Conservation (phyloP, 2,888 invertebrate species). For the Opisthograptis luteolata region DNA sequence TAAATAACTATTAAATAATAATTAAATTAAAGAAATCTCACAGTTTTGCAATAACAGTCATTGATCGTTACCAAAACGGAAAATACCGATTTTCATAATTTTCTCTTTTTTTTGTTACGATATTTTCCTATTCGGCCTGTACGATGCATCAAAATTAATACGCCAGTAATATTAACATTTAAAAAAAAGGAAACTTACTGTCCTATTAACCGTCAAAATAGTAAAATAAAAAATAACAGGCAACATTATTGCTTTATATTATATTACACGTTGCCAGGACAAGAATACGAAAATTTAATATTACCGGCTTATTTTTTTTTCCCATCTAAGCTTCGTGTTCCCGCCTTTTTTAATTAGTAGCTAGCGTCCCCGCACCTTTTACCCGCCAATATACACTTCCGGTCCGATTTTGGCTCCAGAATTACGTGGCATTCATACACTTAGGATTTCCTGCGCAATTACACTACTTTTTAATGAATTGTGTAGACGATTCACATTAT, state of each 20-base stretch:
- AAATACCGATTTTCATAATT: slow-evolving; percentile 40
- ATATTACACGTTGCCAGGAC: background rate
- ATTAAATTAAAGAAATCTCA: slow-evolving; percentile 47
- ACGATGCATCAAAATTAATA: background rate
- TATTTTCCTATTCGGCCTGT: slow-evolving; percentile 8
- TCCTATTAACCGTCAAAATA: background rate
- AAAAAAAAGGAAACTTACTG: background rate
- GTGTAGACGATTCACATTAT: no score
- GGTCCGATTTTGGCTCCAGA: slow-evolving; percentile 39
- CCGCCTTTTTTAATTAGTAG: slow-evolving; percentile 19
- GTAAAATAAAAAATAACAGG: background rate
- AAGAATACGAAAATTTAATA: background rate
- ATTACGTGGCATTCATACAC: slow-evolving; percentile 13
- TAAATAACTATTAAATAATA: no score
- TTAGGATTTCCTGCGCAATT: no score
- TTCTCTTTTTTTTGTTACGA: slow-evolving; percentile 29
- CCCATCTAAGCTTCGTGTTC: background rate
- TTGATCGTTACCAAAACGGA: slow-evolving; percentile 28
- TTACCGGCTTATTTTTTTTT: slow-evolving; percentile 11
- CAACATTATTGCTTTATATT: background rate
- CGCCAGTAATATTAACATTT: background rate
- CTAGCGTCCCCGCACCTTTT: slow-evolving; percentile 51
- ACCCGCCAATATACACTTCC: slow-evolving; percentile 37
- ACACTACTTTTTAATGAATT: no score
- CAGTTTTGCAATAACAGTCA: slow-evolving; percentile 42